Base-by-base conservation (phyloP, 2,113 vertebrate species). In the Dunckerocampus dactyliophorus region DNA sequence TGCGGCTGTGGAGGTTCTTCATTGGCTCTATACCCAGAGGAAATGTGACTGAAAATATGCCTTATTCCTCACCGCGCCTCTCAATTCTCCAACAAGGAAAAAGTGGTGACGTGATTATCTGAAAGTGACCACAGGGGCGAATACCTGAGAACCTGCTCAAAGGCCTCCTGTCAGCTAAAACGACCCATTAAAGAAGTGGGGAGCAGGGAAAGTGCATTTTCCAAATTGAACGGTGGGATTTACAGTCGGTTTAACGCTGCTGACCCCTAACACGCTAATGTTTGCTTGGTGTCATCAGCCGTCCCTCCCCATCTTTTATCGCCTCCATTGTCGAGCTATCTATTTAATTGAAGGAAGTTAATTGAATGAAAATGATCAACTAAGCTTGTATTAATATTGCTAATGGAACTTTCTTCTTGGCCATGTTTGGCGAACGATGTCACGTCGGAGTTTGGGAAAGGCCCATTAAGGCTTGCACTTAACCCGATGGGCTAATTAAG, bases 301-400 rank as follows among this genome's bases (percentile, higher is more conserved):
- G 89, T 93, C 93, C 92, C 92, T 94, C 82, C 72, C 86, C 92
- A 92, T 95, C 93, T 93, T 98, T 95, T 94, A 97, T 99, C 94
- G 94, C 94, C 90, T 90, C 96, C 93, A 95, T 97, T 99, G 95
- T 98, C 94, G 92, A 94, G 95, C 96, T 95, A 97, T 98, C 97
- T 96, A 95, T 99, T 98, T 99, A 99, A 99, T 98, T 94, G 95
- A 96, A 98, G 96, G 96, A 98, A 98, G 96, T 96, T 99, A 99
- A 99, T 99, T 99, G 97, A 98, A 99, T 98, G 97, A 98, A 98
- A 99, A 99, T 99, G 94, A 98, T 98, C 96, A 98, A 95, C 95
- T 99, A 99, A 99, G 97, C 95, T 98, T 95, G 92, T 97, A 98
- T 98, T 99, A 99, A 99, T 99, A 98, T 96, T 97, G 95, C 97